phyloP scores from a whole-genome alignment of 2,113 vertebrate genomes.

The Cichladusa arquata region DNA sequence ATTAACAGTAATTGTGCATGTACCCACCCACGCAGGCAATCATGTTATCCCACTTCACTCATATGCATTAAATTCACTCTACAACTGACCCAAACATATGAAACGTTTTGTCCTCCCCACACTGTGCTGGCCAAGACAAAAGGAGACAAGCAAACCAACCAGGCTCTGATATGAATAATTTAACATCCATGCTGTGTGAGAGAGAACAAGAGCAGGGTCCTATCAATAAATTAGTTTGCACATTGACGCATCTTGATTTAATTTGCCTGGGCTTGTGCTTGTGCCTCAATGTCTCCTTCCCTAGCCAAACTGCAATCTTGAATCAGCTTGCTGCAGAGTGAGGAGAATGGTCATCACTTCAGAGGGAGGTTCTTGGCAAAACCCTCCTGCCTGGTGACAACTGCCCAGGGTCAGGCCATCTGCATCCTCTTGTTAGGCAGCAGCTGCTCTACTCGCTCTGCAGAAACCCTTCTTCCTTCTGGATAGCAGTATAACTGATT shows the following conservation, averaged over 20 bases:
- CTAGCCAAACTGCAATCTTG: not conserved
- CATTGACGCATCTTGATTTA: not conserved
- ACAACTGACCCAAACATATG: not conserved
- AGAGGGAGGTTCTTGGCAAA: constrained; percentile 38
- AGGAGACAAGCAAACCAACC: not conserved
- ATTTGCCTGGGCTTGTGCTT: not conserved
- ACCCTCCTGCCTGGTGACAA: constrained; percentile 20
- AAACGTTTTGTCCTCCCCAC: not conserved
- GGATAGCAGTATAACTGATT: constrained; percentile 3
- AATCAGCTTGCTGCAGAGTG: constrained; percentile 23
- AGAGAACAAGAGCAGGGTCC: not conserved
- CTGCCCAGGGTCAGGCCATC: constrained; percentile 54
- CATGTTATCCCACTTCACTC: not conserved
- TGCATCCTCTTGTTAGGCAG: constrained; percentile 62
- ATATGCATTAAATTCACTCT: not conserved
- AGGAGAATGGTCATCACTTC: constrained; percentile 14
- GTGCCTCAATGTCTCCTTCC: not conserved
- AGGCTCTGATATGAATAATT: not conserved
- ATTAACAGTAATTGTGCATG: not conserved
- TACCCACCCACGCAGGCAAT: not conserved
- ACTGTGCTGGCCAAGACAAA: not conserved
- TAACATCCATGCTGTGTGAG: not conserved
- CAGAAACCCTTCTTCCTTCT: constrained; percentile 42
- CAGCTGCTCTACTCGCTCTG: constrained; percentile 31
- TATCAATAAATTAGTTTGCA: not conserved